These are phyloP conservation scores for Melieria omissa DNA, from an alignment of 2,888 invertebrate genomes.

Conservation along the genomic window DNA sequence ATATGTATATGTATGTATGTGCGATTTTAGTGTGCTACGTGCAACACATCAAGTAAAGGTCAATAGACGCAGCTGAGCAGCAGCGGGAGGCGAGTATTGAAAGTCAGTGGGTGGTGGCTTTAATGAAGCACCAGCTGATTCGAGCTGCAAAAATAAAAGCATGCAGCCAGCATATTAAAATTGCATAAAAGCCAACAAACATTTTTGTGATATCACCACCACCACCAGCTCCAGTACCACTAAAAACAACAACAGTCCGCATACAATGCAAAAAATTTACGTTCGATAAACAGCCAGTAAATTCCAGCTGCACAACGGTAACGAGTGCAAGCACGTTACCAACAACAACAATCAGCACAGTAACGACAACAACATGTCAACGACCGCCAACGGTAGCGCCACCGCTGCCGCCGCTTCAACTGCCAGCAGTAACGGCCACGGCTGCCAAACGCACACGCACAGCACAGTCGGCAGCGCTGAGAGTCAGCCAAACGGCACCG, in stretches of 20 bases:
- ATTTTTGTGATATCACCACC: too few species aligned
- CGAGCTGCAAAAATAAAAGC: too few species aligned
- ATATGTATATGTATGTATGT: too few species aligned
- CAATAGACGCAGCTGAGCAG: too few species aligned
- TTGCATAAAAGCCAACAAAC: too few species aligned
- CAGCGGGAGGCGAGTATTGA: too few species aligned
- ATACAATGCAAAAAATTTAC: not conserved
- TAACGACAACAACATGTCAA: slow-evolving; percentile 54
- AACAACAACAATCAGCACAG: not conserved
- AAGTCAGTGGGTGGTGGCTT: too few species aligned
- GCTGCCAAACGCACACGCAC: slow-evolving; percentile 36
- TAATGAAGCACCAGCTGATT: too few species aligned
- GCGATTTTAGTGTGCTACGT: too few species aligned
- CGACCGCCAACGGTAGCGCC: slow-evolving; percentile 45
- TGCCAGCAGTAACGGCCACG: slow-evolving; percentile 23
- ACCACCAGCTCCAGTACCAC: not conserved
- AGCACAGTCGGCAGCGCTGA: slow-evolving; percentile 39
- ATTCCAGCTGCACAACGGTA: too few species aligned
- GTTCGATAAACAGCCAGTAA: not conserved
- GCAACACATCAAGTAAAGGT: too few species aligned
- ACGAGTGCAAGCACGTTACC: not conserved
- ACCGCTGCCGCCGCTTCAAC: slow-evolving; percentile 35
- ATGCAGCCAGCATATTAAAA: too few species aligned
- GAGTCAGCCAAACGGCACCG: slow-evolving; percentile 5
- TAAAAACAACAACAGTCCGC: not conserved